These are phyloP conservation scores for Somateria mollissima DNA, from an alignment of 2,797 vertebrate species.

Conservation along the genomic window DNA sequence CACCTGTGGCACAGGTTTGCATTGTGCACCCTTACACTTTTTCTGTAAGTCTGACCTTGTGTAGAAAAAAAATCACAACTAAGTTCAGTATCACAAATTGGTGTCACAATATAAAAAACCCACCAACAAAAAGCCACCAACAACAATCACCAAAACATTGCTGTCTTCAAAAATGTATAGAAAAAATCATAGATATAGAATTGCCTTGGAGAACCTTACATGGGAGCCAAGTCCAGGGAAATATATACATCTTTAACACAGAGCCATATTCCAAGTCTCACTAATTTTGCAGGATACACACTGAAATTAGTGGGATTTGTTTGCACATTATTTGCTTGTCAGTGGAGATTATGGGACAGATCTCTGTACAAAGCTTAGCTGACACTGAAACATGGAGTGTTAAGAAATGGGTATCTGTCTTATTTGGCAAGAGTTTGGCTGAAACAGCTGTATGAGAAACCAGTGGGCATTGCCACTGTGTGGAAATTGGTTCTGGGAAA, in stretches of 20 bases:
- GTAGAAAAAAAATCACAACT: background rate
- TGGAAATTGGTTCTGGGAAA: background rate
- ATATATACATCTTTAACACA: background rate
- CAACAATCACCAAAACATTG: background rate
- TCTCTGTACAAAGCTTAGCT: background rate
- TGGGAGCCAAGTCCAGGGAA: background rate
- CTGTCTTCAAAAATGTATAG: background rate
- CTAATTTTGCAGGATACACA: background rate
- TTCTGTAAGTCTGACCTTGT: conserved; percentile 47
- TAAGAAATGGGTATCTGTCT: background rate
- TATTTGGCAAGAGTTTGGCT: background rate
- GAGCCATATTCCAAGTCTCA: background rate
- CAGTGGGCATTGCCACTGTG: background rate
- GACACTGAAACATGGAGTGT: background rate
- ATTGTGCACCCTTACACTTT: conserved; percentile 37
- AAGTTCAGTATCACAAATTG: conserved; percentile 16
- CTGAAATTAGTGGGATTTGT: background rate
- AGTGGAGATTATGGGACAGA: background rate
- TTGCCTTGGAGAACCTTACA: background rate
- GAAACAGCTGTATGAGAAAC: background rate
- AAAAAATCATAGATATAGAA: background rate
- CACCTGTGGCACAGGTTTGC: conserved; percentile 24
- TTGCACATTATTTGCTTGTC: background rate
- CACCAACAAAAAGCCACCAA: background rate
- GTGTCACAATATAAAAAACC: background rate